Evolutionary conservation across 2,888 invertebrate species (phyloP), one percentile per base, ranked within the genome.

Genomic region (Cryptosula pallasiana): DNA sequence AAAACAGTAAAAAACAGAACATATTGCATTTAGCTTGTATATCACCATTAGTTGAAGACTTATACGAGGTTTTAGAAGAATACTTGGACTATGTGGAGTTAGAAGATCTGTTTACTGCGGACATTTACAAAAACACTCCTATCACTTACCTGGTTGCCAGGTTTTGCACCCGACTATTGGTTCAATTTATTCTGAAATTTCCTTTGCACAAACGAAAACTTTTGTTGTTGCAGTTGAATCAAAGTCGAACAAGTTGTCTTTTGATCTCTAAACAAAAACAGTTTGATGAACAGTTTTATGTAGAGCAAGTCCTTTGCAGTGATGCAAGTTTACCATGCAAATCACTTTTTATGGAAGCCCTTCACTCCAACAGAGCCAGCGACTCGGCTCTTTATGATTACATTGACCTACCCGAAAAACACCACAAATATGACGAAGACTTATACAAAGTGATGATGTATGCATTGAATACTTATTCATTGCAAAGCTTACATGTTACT

Each of bases 391-490:
- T n/a, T n/a, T n/a, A n/a, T n/a, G n/a, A n/a, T n/a, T n/a, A n/a
- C n/a, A n/a, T n/a, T n/a, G n/a, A n/a, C n/a, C n/a, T n/a, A n/a
- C 27, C 63, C 5, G 32, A 63, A 9, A 27, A 63, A 63, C 2
- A 32, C 9, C 16, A 32, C 34, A 27, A 32, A 32, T 32, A 25
- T 63, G 32, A 32, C 32, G 63, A 63, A 63, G 32, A 32, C n/a
- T 29, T 63, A 29, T 32, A 29, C 63, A 63, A 63, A 63, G 63
- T 63, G 32, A 13, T 63, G 32, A 63, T 29, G 32, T 63, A 63
- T 63, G 2, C 63, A 25, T n/a, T 63, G 29, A 32, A 63, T 27
- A 32, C 25, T 16, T 63, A 63, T n/a, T 63, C 63, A 23, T 5
- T 57, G 57, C 5, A 20, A 45, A 20, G 20, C 20, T 20, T 45